A percentile compares a stretch with the other conserved stretches of the same genome.
Conservation (phyloP, 1,140 invertebrate genomes). For the Drosophila insularis region DNA sequence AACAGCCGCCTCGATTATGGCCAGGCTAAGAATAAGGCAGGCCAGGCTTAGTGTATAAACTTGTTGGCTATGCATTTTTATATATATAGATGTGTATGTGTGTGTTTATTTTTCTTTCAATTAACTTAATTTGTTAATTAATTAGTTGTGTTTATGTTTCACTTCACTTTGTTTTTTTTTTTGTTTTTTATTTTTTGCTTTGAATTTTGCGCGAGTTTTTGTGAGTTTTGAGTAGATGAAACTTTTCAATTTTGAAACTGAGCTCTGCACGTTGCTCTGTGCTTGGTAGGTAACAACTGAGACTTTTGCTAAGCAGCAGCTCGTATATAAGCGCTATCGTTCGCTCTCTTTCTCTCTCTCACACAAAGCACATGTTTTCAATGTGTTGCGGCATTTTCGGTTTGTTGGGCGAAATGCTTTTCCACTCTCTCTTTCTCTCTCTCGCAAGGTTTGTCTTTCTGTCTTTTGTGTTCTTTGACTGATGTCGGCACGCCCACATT, state of each 20-base stretch:
- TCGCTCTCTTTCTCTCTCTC: slow-evolving; percentile 6
- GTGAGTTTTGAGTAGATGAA: slow-evolving; percentile 23
- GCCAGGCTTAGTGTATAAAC: slow-evolving; percentile 58
- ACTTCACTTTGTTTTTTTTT: slow-evolving; percentile 24
- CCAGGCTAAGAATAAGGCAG: slow-evolving; percentile 42
- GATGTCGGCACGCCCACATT: slow-evolving; percentile 30
- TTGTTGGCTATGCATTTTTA: slow-evolving; percentile 70
- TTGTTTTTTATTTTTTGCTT: neutral
- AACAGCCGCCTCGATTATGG: slow-evolving; percentile 62
- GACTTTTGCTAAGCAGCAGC: slow-evolving; percentile 41
- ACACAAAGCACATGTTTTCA: slow-evolving; percentile 65
- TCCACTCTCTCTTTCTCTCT: slow-evolving; percentile 21
- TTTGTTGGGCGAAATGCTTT: slow-evolving; percentile 63
- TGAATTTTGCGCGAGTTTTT: slow-evolving; percentile 25
- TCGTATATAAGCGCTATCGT: slow-evolving; percentile 59
- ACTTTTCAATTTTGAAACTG: slow-evolving; percentile 7
- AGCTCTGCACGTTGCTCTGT: slow-evolving; percentile 58
- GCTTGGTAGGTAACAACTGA: slow-evolving; percentile 66
- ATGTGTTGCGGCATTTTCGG: slow-evolving; percentile 52
- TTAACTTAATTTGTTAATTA: slow-evolving; percentile 23
- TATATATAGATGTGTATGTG: neutral
- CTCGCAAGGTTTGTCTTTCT: neutral
- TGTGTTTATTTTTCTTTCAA: slow-evolving; percentile 18
- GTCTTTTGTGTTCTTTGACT: slow-evolving; percentile 19
- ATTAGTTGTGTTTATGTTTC: slow-evolving; percentile 23